Evolutionary conservation across 2,113 vertebrate species (phyloP).

Genomic region (human): DNA sequence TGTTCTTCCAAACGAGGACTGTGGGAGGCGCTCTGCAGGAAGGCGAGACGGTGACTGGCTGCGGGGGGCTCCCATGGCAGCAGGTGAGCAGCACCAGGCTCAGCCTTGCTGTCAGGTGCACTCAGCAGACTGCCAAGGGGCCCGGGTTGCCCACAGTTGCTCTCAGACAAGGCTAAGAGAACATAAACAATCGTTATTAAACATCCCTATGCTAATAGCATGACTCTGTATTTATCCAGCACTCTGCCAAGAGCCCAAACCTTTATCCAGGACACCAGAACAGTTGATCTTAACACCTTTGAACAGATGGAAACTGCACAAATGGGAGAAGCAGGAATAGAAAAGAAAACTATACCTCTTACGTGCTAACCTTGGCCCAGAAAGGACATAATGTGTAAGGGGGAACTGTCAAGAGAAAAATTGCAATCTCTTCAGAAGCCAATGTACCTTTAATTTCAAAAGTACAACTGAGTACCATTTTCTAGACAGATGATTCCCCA

Average conservation of each 20-base stretch:
- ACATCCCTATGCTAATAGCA: conserved; percentile 51
- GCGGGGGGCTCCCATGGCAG: rapidly evolving
- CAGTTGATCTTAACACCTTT: conserved; percentile 69
- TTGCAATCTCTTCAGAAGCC: conserved; percentile 64
- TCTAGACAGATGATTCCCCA: conserved; percentile 78
- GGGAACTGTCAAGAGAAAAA: conserved; percentile 66
- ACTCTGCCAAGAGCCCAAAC: conserved; percentile 52
- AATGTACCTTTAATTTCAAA: conserved; percentile 80
- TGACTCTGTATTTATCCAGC: conserved; percentile 49
- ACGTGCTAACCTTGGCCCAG: conserved; percentile 60
- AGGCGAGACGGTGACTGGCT: not conserved
- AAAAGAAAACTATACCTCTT: conserved; percentile 57
- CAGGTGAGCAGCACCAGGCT: not conserved
- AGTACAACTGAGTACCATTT: conserved; percentile 79
- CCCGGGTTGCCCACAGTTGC: not conserved
- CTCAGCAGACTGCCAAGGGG: not conserved
- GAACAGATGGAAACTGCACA: conserved; percentile 67
- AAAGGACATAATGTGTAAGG: conserved; percentile 65
- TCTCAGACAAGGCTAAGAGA: conserved; percentile 19
- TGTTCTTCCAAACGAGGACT: not conserved
- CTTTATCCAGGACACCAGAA: conserved; percentile 66
- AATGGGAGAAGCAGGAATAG: conserved; percentile 66
- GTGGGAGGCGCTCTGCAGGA: not conserved
- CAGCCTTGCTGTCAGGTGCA: not conserved
- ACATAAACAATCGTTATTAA: conserved; percentile 61